A percentile compares a stretch with the other conserved stretches of the same genome.
Conservation (phyloP, 1,140 invertebrate genomes). For the Cephus cinctus region DNA sequence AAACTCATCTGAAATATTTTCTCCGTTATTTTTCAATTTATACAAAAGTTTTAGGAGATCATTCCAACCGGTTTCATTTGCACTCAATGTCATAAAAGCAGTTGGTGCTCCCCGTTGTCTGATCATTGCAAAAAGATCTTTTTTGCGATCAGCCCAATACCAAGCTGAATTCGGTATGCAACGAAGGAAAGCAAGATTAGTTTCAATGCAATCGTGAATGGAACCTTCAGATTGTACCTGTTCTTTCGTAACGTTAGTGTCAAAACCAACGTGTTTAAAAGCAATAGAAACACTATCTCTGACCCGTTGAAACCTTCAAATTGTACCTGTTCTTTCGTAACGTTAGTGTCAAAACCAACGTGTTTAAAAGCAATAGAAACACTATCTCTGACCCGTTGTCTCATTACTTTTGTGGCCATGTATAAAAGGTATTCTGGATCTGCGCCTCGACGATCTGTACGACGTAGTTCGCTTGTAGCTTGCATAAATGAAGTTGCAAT, state of each 20-base stretch:
- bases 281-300: slow-evolving; percentile 16
- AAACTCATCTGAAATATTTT: slow-evolving; percentile 19
- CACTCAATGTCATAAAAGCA: slow-evolving; percentile 20
- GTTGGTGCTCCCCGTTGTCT: slow-evolving; percentile 26
- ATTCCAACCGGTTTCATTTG: slow-evolving; percentile 34
- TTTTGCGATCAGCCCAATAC: slow-evolving; percentile 34
- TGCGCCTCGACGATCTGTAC: slow-evolving; percentile 19
- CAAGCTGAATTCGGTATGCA: slow-evolving; percentile 21
- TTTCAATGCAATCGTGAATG: slow-evolving; percentile 22
- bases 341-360: slow-evolving; percentile 19
- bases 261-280: slow-evolving; percentile 26
- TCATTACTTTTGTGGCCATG: slow-evolving; percentile 25
- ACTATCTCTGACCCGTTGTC: slow-evolving; percentile 15
- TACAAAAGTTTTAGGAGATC: slow-evolving; percentile 35
- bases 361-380: slow-evolving; percentile 26
- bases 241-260: slow-evolving; percentile 22
- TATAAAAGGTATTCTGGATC: slow-evolving; percentile 22
- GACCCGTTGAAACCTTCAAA: slow-evolving; percentile 18
- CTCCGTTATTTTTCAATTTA: slow-evolving; percentile 32
- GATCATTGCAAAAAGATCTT: slow-evolving; percentile 37
- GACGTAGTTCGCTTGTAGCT: slow-evolving; percentile 25
- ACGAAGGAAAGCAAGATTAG: slow-evolving; percentile 23
- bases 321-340: slow-evolving; percentile 18
- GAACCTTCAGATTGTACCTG: slow-evolving; percentile 19
- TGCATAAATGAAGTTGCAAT: slow-evolving; percentile 22